Conservation (phyloP, 2,888 invertebrate species). For the Dynastes tityus region DNA sequence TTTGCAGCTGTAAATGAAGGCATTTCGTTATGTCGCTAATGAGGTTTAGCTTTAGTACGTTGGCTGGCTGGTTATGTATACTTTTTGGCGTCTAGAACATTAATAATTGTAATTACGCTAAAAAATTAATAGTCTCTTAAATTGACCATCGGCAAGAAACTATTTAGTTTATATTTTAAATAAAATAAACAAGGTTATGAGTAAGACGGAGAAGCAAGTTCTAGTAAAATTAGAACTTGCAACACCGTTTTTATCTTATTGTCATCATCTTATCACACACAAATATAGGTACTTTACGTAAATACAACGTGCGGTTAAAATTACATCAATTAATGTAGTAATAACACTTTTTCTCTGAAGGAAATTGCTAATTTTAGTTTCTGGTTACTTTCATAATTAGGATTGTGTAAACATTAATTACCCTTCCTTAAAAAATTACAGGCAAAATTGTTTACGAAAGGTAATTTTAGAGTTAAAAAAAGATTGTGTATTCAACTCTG, state of each 20-base stretch:
- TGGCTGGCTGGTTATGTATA: not conserved
- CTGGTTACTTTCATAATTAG: not conserved
- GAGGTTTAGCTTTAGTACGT: not conserved
- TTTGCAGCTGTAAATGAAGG: not conserved
- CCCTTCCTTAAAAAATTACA: not conserved
- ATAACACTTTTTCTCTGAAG: too few relatives aligned
- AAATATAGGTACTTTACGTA: too few relatives aligned
- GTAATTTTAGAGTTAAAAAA: not conserved
- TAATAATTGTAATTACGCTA: not conserved
- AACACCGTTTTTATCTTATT: too few relatives aligned
- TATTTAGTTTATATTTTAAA: not conserved
- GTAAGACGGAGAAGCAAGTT: not conserved
- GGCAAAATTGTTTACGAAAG: not conserved
- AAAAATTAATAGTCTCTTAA: constrained; percentile 1
- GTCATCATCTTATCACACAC: too few relatives aligned
- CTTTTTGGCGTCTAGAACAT: not conserved
- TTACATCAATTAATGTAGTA: too few relatives aligned
- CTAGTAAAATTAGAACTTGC: too few relatives aligned
- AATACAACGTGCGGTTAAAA: too few relatives aligned
- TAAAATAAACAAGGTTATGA: not conserved
- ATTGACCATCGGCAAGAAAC: not conserved
- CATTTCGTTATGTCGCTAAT: not conserved
- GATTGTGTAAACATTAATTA: not conserved
- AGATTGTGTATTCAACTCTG: not conserved
- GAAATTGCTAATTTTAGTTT: not conserved